Evolutionary conservation across 2,888 invertebrate species (phyloP), one percentile per base, ranked within the genome.

Genomic region (Biston stratarius): DNA sequence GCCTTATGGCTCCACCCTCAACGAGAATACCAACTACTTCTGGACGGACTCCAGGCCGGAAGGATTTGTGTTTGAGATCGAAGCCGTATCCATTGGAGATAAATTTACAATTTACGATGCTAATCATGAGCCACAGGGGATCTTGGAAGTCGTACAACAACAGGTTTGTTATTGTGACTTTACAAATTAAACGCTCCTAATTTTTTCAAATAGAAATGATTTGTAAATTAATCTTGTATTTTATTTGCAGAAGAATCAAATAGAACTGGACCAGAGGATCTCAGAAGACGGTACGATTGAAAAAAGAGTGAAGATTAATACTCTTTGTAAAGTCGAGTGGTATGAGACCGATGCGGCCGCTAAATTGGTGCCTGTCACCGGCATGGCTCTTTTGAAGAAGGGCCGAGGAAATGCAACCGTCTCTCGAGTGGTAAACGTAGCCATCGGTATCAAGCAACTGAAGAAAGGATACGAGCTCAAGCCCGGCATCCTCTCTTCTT

Each of bases 11-110:
- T 94, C 94, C 42, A 93, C 94, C 47, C 92, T 96, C 51, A 96
- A 96, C 88, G 94, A 95, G 71, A 96, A 96, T 83, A 92, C 94
- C 57, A 96, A 96, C 82, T 96, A 96, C 86, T 97, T 97, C 91
- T 97, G 97, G 96, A 96, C 96, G 34, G 97, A 97, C 89, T 97
- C 96, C 44, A 91, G 95, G 71, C 95, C 95, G 0, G 96, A 96
- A 84, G 97, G 97, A 58, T 97, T 95, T 83, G 96, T 95, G 42
- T 97, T 97, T 85, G 96, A 96, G 83, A 89, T 96, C 69, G 96
- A 96, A 80, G 95, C 96, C 0, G 94, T 96, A 7, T 95, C 95
- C 12, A 89, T 95, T 63, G 96, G 96, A 15, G 96, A 96, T 76
- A 96, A 96, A 82, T 97, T 96, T 79, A 96, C 96, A n/a, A 95